Evolutionary conservation across 2,797 vertebrate species (phyloP), one percentile per base, ranked within the genome.

Genomic region (Tokudaia muenninki): DNA sequence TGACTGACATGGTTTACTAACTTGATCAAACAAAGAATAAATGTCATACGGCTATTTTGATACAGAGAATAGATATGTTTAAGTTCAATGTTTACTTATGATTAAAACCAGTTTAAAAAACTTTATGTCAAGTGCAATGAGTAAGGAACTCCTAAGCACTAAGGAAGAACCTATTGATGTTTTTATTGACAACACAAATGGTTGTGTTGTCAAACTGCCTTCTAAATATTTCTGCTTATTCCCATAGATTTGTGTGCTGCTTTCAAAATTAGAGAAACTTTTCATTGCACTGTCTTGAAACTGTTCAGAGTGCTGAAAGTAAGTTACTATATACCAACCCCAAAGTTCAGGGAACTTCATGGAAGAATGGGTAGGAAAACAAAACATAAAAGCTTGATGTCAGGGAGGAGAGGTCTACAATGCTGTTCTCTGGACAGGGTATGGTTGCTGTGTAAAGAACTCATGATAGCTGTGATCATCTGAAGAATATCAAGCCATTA

Each of bases 21-120:
- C 41, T 59, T 78, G 59, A 74, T 67, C 37, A 37, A 93, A 44
- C 78, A 90, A 91, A 91, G 13, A 94, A 86, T 83, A 70, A 87
- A 74, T 14, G 9, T 90, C 29, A 67, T 79, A 19, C 19, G 7
- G 55, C 83, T 59, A 29, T 63, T 72, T 63, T 86, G 10, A 77
- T 57, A 74, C 2, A 84, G 31, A 79, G 91, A 90, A 65, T 75
- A 24, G 0, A 44, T 70, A 91, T 95, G 24, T 7, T 44, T 88
- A 92, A 74, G 75, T 63, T 86, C 57, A 90, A n/a, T 11, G 61
- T 19, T 87, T n/a, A 89, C 41, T 72, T 74, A 44, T 34, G 22
- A 92, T 63, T 34, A 87, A 96, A 95, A 67, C 6, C n/a, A 94
- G 87, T 59, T 80, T 63, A 14, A 8, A 61, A 21, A 65, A 70